Evolutionary conservation across 2,797 vertebrate genomes (phyloP), one percentile per base, ranked within the genome.

Genomic region (Cetoscarus ocellatus): DNA sequence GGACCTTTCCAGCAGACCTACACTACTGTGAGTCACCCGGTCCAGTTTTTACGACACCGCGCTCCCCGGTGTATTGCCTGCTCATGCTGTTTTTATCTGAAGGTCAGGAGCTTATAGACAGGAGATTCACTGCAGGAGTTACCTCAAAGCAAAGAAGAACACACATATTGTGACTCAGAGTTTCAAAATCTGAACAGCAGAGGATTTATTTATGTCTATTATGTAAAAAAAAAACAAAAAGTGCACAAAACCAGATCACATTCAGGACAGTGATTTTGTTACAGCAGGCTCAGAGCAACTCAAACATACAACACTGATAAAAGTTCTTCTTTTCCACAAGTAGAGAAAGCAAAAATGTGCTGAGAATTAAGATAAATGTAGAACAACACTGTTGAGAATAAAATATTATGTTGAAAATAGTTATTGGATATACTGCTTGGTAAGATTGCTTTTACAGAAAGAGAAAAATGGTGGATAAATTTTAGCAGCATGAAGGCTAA

Each of bases 1-100:
- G 44, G 69, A 82, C 80, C 78, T 82, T 83, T 82, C 67, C 69
- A 88, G 65, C 51, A 70, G 84, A 86, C 84, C 80, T 75, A 70
- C 77, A 77, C 57, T 82, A 74, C 63, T 60, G 79, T 68, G 61
- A 65, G 45, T 56, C 70, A 7, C 0, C 52, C 9, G 66, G 80
- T 7, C 72, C 68, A 49, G 40, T 51, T 80, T 83, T 90, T 75
- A 89, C 18, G 55, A 74, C 67, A 42, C 61, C 14, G 38, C 6
- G 38, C 15, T 68, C 71, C 49, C 35, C 5, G 19, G 72, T 50
- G 67, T 61, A 51, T 75, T 76, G 47, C 42, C 67, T 52, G 59
- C 56, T 81, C 62, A 39, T 81, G 64, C 64, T 83, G 62, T 77
- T 85, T 86, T 78, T 51, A 71, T 36, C 62, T 61, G 77, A 61